These are phyloP conservation scores for Ornithoptera alexandrae DNA, from an alignment of 2,888 invertebrate genomes.

Conservation along the genomic window DNA sequence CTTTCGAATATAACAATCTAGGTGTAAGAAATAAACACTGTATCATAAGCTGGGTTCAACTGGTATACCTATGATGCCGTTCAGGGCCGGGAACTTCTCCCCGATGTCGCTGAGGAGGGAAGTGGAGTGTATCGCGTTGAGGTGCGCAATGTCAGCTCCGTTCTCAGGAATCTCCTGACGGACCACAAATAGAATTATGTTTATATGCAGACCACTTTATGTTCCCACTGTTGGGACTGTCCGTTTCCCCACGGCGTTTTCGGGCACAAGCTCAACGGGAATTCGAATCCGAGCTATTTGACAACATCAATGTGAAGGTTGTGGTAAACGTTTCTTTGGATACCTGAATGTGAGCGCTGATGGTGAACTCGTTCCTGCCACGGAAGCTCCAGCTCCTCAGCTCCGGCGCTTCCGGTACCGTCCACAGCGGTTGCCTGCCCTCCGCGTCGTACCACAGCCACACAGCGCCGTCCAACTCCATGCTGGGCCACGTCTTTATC, in stretches of 20 bases:
- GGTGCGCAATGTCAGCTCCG: constrained; percentile 91
- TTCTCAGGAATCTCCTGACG: constrained; percentile 93
- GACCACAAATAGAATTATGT: too few species aligned
- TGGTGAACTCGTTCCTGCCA: constrained; percentile 88
- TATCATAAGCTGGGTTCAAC: too few species aligned
- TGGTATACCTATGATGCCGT: constrained; percentile 51
- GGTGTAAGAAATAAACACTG: too few species aligned
- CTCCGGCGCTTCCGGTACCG: constrained; percentile 77
- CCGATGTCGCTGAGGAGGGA: constrained; percentile 67
- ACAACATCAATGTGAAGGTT: too few species aligned
- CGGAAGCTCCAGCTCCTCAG: constrained; percentile 83
- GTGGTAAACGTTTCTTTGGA: too few species aligned
- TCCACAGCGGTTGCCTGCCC: constrained; percentile 84
- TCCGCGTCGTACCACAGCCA: constrained; percentile 93
- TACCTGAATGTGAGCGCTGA: constrained; percentile 88
- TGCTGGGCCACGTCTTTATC: constrained; percentile 84
- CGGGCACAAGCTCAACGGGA: too few species aligned
- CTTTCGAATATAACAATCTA: too few species aligned
- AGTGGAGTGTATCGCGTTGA: constrained; percentile 86
- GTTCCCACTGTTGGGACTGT: too few species aligned
- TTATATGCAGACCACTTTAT: too few species aligned
- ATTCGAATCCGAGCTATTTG: too few species aligned
- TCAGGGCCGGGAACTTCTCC: constrained; percentile 51
- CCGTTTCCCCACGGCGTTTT: too few species aligned
- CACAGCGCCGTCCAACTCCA: constrained; percentile 86